A percentile compares a stretch with the other conserved stretches of the same genome.
Evolutionary conservation across 2,888 invertebrate genomes (phyloP).

Genomic region (Dryobota labecula): DNA sequence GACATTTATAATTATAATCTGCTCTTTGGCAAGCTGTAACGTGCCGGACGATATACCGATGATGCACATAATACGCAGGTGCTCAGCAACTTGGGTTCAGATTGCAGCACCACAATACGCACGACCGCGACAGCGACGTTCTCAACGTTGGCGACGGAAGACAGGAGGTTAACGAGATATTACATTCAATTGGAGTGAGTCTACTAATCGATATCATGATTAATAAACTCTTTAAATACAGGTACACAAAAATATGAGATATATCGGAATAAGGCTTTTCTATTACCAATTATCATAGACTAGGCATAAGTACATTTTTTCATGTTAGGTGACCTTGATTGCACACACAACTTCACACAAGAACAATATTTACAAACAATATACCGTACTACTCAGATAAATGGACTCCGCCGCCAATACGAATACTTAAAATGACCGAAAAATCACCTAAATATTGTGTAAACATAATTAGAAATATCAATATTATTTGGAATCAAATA

Average conservation of each 20-base stretch:
- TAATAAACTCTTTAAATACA: slow-evolving; percentile 56
- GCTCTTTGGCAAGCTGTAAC: slow-evolving; percentile 47
- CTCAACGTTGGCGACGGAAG: slow-evolving; percentile 66
- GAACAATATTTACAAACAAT: slow-evolving; percentile 46
- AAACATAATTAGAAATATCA: slow-evolving; percentile 60
- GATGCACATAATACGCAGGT: slow-evolving; percentile 40
- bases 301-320: slow-evolving; percentile 57
- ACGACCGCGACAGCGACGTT: slow-evolving; percentile 48
- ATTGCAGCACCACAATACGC: slow-evolving; percentile 55
- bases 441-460: slow-evolving; percentile 39
- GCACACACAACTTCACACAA: slow-evolving; percentile 32
- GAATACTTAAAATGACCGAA: slow-evolving; percentile 38
- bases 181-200: slow-evolving; percentile 47
- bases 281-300: slow-evolving; percentile 48
- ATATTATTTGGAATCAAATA: slow-evolving; percentile 61
- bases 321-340: slow-evolving; percentile 50
- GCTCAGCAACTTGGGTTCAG: slow-evolving; percentile 30
- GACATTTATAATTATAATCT: slow-evolving; percentile 31
- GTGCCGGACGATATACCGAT: slow-evolving; percentile 35
- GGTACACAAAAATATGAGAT: slow-evolving; percentile 57
- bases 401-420: slow-evolving; percentile 61
- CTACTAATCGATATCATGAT: slow-evolving; percentile 33
- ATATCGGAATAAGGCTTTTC: slow-evolving; percentile 41
- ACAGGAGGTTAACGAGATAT: slow-evolving; percentile 47
- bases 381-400: slow-evolving; percentile 18